Evolutionary conservation across 2,113 vertebrate species (phyloP).

Genomic region (Gymnogyps californianus): DNA sequence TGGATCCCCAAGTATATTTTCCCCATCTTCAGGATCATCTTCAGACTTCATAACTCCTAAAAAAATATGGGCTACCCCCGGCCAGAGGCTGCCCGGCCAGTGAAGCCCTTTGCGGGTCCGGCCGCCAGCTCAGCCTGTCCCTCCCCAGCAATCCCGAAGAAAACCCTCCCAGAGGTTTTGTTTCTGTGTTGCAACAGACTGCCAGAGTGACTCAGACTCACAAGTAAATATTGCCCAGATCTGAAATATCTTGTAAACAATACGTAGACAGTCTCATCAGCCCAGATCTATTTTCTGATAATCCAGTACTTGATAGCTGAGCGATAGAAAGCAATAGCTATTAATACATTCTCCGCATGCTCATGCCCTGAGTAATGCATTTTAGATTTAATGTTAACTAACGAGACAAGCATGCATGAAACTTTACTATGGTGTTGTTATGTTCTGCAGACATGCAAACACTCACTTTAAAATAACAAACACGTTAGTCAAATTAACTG

Average conservation of each 20-base stretch:
- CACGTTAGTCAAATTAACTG: neutral
- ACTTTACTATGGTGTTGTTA: slow-evolving; percentile 29
- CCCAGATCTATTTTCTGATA: slow-evolving; percentile 85
- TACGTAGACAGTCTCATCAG: slow-evolving; percentile 71
- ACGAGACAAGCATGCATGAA: slow-evolving; percentile 70
- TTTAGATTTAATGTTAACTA: slow-evolving; percentile 55
- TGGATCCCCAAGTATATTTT: neutral
- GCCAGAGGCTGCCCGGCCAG: slow-evolving; percentile 67
- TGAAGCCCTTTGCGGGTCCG: neutral
- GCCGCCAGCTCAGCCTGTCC: neutral
- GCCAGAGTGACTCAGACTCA: neutral
- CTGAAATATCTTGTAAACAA: slow-evolving; percentile 77
- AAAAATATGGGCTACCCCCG: fast-evolving
- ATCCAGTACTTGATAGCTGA: slow-evolving; percentile 78
- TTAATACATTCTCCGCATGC: slow-evolving; percentile 82
- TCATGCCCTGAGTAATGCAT: slow-evolving; percentile 80
- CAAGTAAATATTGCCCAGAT: slow-evolving; percentile 68
- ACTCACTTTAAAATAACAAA: neutral
- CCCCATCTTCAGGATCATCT: slow-evolving; percentile 72
- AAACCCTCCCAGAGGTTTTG: neutral
- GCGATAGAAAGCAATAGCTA: slow-evolving; percentile 77
- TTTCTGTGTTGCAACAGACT: neutral
- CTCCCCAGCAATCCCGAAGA: neutral
- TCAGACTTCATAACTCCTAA: slow-evolving; percentile 68
- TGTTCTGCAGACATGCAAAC: neutral